Percentiles rank a stretch among this genome's conserved stretches.
Evolutionary conservation across 1,140 invertebrate species (phyloP).

Genomic region (Colletes gigas): DNA sequence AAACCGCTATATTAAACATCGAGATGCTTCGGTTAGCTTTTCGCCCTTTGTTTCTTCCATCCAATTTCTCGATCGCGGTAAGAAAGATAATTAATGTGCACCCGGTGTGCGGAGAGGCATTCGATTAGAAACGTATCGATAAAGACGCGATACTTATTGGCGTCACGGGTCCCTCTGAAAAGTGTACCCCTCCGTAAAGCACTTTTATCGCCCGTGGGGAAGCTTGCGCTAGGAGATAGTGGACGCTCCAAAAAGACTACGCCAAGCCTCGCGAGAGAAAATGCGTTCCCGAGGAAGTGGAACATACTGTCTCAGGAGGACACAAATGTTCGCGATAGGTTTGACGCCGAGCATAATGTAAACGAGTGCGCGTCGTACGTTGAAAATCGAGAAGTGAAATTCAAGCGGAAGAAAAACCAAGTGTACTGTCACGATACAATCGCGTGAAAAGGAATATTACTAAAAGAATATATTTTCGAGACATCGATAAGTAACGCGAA

Average conservation of each 20-base stretch:
- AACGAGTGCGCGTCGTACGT: not conserved
- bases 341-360: slow-evolving; percentile 5
- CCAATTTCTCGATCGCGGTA: not conserved
- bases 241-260: not conserved
- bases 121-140: slow-evolving; percentile 5
- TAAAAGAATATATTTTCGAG: no score
- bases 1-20: no score
- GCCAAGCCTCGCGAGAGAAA: not conserved
- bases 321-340: slow-evolving; percentile 17
- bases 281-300: not conserved
- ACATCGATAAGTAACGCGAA: no score
- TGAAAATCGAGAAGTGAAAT: not conserved
- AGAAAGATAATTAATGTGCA: not conserved
- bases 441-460: not conserved
- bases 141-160: slow-evolving; percentile 10
- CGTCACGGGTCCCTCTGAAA: not conserved
- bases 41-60: no score
- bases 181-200: not conserved
- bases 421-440: not conserved
- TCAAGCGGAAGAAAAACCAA: not conserved
- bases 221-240: not conserved
- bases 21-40: no score
- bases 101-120: not conserved
- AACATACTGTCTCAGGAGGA: not conserved
- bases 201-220: slow-evolving; percentile 5